Percentiles rank a stretch among this genome's conserved stretches.
phyloP scores from a whole-genome alignment of 2,113 vertebrate genomes.

The Hippocampus guttulatus region DNA sequence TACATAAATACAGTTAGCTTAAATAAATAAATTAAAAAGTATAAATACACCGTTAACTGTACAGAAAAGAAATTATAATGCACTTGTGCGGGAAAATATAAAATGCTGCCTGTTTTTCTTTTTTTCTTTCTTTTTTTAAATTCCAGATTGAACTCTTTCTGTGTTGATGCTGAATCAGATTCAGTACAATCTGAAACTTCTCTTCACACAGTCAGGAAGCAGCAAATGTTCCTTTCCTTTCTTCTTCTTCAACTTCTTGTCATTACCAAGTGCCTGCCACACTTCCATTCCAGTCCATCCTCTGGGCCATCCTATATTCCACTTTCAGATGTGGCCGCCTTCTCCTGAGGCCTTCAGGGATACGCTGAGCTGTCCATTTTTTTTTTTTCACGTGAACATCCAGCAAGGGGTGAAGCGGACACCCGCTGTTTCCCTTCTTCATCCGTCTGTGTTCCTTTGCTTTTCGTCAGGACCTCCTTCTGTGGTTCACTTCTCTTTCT shows the following conservation, averaged over 20 bases:
- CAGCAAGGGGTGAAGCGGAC: constrained; percentile 22
- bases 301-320: constrained; percentile 42
- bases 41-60: constrained; percentile 72
- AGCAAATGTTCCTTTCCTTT: constrained; percentile 45
- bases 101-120: constrained; percentile 43
- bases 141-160: constrained; percentile 44
- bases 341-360: constrained; percentile 40
- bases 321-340: constrained; percentile 42
- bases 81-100: constrained; percentile 62
- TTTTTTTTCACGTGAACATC: constrained; percentile 19
- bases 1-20: constrained; percentile 76
- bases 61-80: constrained; percentile 51
- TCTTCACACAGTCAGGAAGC: constrained; percentile 55
- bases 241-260: constrained; percentile 3
- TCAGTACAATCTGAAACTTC: constrained; percentile 47
- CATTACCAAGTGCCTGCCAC: constrained; percentile 16
- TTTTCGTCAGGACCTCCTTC: constrained; percentile 46
- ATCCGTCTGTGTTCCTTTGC: constrained; percentile 35
- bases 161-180: constrained; percentile 24
- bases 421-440: constrained; percentile 47
- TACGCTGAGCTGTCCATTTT: constrained; percentile 25
- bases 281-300: constrained; percentile 42
- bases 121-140: neutral
- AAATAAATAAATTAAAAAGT: constrained; percentile 80
- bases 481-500: constrained; percentile 60